Evolutionary conservation across 2,888 invertebrate genomes (phyloP).

Genomic region (Pammene fasciana): DNA sequence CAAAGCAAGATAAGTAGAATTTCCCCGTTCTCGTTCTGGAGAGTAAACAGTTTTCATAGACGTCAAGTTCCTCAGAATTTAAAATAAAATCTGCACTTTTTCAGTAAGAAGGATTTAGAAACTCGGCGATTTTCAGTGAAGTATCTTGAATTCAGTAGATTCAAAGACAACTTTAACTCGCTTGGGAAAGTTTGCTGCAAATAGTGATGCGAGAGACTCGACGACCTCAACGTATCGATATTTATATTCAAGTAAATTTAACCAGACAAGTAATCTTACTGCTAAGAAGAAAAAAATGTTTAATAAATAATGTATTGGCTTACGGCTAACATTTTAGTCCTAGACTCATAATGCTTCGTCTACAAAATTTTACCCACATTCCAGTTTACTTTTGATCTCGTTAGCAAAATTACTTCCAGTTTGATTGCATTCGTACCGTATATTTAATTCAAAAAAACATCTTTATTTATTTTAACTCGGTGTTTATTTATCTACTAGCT

Average conservation of each 20-base stretch:
- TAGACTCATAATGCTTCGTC: too few species aligned
- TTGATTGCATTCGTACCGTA: too few species aligned
- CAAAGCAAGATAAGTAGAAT: background rate
- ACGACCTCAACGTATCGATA: background rate
- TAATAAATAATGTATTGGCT: too few species aligned
- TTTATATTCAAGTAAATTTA: background rate
- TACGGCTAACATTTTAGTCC: too few species aligned
- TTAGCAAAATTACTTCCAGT: too few species aligned
- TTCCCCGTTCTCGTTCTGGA: background rate
- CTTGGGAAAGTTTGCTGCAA: conserved; percentile 48
- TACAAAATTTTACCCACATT: too few species aligned
- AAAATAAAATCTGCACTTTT: conserved; percentile 37
- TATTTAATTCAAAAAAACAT: too few species aligned
- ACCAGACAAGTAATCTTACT: background rate
- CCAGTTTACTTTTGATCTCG: too few species aligned
- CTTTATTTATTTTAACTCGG: too few species aligned
- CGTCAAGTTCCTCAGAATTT: conserved; percentile 29
- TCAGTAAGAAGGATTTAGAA: conserved; percentile 35
- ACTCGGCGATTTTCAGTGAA: conserved; percentile 47
- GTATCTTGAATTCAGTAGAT: conserved; percentile 51
- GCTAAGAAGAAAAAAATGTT: background rate
- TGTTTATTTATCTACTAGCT: too few species aligned
- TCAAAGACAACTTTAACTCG: conserved; percentile 61
- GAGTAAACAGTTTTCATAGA: conserved; percentile 29
- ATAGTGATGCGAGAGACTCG: conserved; percentile 48